Percentiles rank a stretch among this genome's conserved stretches.
These are phyloP conservation scores for Acomys russatus DNA, from an alignment of 2,797 vertebrate species.

Conservation along the genomic window DNA sequence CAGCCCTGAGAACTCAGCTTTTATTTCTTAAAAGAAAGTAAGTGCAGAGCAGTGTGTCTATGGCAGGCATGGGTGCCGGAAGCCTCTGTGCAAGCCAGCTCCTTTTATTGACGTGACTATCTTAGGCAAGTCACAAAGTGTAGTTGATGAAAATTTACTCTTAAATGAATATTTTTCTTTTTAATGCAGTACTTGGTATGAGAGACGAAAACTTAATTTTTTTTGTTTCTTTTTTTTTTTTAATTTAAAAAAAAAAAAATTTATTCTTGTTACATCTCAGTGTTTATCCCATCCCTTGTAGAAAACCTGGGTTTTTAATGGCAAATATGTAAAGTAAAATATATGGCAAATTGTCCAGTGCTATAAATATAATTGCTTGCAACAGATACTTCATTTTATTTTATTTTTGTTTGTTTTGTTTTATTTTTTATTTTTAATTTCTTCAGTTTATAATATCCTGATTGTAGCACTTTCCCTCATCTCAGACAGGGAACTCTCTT, in stretches of 20 bases:
- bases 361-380: not conserved
- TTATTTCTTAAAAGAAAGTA: constrained; percentile 58
- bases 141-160: not conserved
- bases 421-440: too few species aligned
- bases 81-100: not conserved
- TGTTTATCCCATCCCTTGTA: too few species aligned
- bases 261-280: too few species aligned
- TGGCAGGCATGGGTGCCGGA: not conserved
- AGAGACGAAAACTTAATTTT: too few species aligned
- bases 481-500: too few species aligned
- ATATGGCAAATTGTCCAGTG: not conserved
- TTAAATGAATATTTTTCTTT: not conserved
- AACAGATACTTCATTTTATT: too few species aligned
- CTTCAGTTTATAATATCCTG: too few species aligned
- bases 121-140: not conserved
- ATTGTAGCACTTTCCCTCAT: too few species aligned
- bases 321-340: constrained; percentile 26
- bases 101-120: not conserved
- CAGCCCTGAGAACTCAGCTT: not conserved
- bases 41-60: not conserved
- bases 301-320: constrained; percentile 24
- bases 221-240: too few species aligned
- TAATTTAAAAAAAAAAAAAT: too few species aligned
- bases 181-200: not conserved
- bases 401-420: too few species aligned